Base-by-base conservation (phyloP, 2,888 invertebrate species). In the Autographa gamma region DNA sequence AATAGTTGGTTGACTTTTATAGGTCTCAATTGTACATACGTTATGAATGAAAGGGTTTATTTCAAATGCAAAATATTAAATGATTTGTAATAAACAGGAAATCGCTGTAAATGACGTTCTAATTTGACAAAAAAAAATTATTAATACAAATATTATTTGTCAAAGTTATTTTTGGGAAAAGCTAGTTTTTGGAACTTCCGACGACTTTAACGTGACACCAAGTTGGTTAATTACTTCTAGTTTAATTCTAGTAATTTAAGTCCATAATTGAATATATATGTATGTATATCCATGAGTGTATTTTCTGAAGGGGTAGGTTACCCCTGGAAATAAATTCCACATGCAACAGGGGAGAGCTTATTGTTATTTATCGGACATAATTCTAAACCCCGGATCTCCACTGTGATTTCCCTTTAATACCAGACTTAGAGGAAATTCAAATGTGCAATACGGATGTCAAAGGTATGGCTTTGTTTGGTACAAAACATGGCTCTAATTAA, bases 1-100 rank as follows among this genome's bases (percentile, higher is more conserved):
- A 81, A 73, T 67, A 7, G 52, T 32, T 11, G 56, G 34, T 60
- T 65, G 64, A 69, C 60, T 77, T 79, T 79, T 77, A 81, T 77
- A 60, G 73, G 54, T 69, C 52, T 67, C 64, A 60, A 73, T 66
- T 66, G 38, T 34, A 34, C 9, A 3, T 25, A 25, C 25, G 25
- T 1, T 25, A 25, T 25, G 25, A 25, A 25, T 25, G 25, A 25
- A 25, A 25, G 1, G 3, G 1, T 25, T 25, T 25, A 25, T 25
- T 25, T 25, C 25, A 25, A 25, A 25, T 25, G 25, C 25, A 25
- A 3, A 25, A 25, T 25, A 25, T 25, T 25, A 2, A 25, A 25
- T 25, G 25, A 25, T 2, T 25, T 25, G 25, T 25, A 25, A 25
- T 25, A 25, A 25, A 25, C 25, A 25, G 25, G 25, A 25, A 25